A percentile compares a stretch with the other conserved stretches of the same genome.
Evolutionary conservation across 2,888 invertebrate genomes (phyloP).

Genomic region (Apotomis turbidana): DNA sequence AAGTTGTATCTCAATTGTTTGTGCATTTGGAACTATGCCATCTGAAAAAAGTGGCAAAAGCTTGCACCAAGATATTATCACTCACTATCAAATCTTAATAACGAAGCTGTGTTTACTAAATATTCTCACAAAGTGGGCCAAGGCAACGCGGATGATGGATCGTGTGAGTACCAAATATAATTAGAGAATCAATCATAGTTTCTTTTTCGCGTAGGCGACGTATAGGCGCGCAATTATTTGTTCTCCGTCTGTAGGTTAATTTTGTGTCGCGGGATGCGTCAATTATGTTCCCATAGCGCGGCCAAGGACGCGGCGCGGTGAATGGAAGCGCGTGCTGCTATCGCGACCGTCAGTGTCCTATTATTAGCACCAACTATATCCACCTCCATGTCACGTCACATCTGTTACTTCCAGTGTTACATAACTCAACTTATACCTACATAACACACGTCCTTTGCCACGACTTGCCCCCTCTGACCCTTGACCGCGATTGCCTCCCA

Average conservation of each 20-base stretch:
- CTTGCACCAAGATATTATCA: slow-evolving; percentile 27
- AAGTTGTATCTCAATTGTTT: slow-evolving; percentile 1
- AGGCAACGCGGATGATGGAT: slow-evolving; percentile 37
- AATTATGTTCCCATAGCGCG: slow-evolving; percentile 65
- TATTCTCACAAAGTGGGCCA: slow-evolving; percentile 37
- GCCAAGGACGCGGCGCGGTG: slow-evolving; percentile 68
- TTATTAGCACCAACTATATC: slow-evolving; percentile 67
- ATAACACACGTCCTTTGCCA: background rate
- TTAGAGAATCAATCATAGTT: slow-evolving; percentile 40
- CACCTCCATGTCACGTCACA: slow-evolving; percentile 47
- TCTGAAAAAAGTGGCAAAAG: slow-evolving; percentile 31
- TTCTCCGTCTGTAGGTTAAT: slow-evolving; percentile 47
- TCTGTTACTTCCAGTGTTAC: slow-evolving; percentile 22
- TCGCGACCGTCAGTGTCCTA: slow-evolving; percentile 59
- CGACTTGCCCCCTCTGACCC: slow-evolving; percentile 21
- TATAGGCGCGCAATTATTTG: slow-evolving; percentile 31
- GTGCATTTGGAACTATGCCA: slow-evolving; percentile 28
- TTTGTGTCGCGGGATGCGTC: slow-evolving; percentile 59
- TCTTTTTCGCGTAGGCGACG: slow-evolving; percentile 37
- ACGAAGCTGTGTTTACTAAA: slow-evolving; percentile 38
- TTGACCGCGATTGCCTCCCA: slow-evolving; percentile 27
- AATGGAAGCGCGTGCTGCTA: slow-evolving; percentile 71
- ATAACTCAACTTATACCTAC: background rate
- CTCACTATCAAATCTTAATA: slow-evolving; percentile 37
- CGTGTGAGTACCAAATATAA: slow-evolving; percentile 37